phyloP scores from a whole-genome alignment of 2,888 invertebrate genomes.

The Phorcus lineatus region DNA sequence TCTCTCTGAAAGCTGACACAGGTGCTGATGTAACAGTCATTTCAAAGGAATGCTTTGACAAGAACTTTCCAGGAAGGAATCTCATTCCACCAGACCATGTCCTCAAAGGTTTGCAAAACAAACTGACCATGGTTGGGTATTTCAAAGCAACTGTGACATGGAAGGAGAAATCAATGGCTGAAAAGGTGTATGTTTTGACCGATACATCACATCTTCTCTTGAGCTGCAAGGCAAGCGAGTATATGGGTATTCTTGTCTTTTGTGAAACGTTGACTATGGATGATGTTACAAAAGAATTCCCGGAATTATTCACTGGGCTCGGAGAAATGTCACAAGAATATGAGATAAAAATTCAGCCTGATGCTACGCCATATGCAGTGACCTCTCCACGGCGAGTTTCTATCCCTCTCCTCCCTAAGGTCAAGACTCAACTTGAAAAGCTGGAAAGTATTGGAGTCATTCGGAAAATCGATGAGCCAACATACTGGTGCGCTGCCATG shows the following conservation, averaged over 20 bases:
- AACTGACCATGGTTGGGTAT: neutral
- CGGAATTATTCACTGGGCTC: neutral
- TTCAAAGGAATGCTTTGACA: too few relatives aligned
- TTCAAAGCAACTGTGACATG: too few relatives aligned
- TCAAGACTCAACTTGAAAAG: constrained; percentile 29
- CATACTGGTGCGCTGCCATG: constrained; percentile 40
- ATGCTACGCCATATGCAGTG: constrained; percentile 28
- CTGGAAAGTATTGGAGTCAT: constrained; percentile 36
- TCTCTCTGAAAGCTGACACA: too few relatives aligned
- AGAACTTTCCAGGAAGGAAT: too few relatives aligned
- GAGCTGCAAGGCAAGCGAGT: neutral
- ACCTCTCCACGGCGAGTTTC: constrained; percentile 29
- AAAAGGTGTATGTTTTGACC: neutral
- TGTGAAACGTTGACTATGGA: neutral
- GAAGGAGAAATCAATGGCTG: neutral
- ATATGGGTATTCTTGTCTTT: neutral
- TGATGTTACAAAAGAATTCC: neutral
- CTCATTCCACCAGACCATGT: too few relatives aligned
- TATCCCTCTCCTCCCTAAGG: constrained; percentile 28
- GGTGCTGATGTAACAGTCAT: too few relatives aligned
- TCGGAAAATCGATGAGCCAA: constrained; percentile 37
- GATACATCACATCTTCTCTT: neutral
- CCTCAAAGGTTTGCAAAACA: too few relatives aligned
- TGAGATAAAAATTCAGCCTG: neutral
- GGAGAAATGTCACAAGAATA: neutral